These are phyloP conservation scores for Megaptera novaeangliae DNA, from an alignment of 2,113 vertebrate species.

Conservation along the genomic window DNA sequence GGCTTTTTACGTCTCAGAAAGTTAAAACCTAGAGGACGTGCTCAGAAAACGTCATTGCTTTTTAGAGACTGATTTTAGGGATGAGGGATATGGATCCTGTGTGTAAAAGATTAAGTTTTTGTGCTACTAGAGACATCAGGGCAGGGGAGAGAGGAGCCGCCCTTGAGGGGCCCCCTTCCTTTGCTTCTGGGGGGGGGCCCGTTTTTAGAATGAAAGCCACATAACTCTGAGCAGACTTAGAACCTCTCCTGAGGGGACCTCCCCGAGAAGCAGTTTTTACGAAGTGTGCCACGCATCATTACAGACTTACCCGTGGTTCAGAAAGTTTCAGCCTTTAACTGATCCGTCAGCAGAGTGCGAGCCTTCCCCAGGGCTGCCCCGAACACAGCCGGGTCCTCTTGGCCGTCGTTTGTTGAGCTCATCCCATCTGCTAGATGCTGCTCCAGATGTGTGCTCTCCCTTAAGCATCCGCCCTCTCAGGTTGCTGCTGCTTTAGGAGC, in stretches of 20 bases:
- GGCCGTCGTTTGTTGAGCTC: fast-evolving
- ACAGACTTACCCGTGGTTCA: not conserved
- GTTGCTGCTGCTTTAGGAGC: too few relatives aligned
- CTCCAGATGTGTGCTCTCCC: fast-evolving
- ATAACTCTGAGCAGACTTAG: not conserved
- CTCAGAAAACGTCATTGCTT: not conserved
- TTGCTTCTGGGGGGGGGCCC: not conserved
- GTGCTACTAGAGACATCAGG: too few relatives aligned
- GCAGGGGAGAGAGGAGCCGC: not conserved
- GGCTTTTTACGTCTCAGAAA: not conserved
- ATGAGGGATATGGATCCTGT: not conserved
- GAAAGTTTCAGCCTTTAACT: not conserved
- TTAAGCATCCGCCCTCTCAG: not conserved
- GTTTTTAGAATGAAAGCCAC: not conserved
- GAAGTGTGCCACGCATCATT: not conserved
- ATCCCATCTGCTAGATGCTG: fast-evolving
- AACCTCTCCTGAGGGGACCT: not conserved
- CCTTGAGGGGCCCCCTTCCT: not conserved
- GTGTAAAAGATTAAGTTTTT: not conserved
- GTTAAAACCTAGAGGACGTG: not conserved
- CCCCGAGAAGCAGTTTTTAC: not conserved
- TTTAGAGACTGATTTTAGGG: not conserved
- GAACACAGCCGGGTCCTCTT: too few relatives aligned
- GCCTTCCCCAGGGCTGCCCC: not conserved
- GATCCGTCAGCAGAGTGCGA: fast-evolving